These are phyloP conservation scores for Drosophila kikkawai DNA, from an alignment of 1,140 invertebrate species.

Conservation along the genomic window DNA sequence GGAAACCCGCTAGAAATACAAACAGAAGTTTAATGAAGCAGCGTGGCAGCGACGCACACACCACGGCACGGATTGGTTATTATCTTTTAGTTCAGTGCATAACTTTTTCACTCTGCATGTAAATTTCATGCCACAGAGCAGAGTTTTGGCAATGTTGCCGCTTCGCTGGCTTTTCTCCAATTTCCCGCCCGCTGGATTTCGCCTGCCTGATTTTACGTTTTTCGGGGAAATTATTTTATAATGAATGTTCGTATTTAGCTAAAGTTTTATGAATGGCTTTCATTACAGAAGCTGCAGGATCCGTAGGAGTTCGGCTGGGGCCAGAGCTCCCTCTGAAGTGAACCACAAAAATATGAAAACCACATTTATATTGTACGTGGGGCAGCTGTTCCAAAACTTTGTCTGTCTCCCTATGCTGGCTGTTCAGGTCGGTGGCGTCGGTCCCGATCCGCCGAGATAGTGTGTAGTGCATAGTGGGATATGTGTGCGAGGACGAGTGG, in stretches of 20 bases:
- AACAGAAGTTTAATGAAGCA: constrained; percentile 74
- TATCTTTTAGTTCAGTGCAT: constrained; percentile 77
- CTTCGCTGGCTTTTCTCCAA: constrained; percentile 4
- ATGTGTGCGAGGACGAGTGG: not conserved
- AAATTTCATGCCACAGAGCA: constrained; percentile 57
- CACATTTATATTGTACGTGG: constrained; percentile 81
- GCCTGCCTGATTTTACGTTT: constrained; percentile 45
- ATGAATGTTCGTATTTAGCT: constrained; percentile 82
- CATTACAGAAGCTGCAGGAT: constrained; percentile 58
- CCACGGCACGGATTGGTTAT: constrained; percentile 76
- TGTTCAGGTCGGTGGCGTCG: constrained; percentile 15
- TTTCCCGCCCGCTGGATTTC: not conserved
- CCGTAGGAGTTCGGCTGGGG: constrained; percentile 18
- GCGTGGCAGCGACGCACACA: constrained; percentile 3
- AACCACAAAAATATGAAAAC: constrained; percentile 84
- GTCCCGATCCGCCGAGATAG: constrained; percentile 9
- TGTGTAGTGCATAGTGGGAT: constrained; percentile 57
- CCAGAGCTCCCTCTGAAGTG: constrained; percentile 60
- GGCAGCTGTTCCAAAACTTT: constrained; percentile 79
- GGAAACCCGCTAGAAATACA: constrained; percentile 39
- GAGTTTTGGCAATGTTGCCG: constrained; percentile 39
- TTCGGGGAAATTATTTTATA: constrained; percentile 77
- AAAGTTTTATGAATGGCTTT: constrained; percentile 84
- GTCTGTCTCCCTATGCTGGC: constrained; percentile 47
- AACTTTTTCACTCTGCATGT: constrained; percentile 82